Evolutionary conservation across 2,888 invertebrate species (phyloP).

Genomic region (Catonia carolina): DNA sequence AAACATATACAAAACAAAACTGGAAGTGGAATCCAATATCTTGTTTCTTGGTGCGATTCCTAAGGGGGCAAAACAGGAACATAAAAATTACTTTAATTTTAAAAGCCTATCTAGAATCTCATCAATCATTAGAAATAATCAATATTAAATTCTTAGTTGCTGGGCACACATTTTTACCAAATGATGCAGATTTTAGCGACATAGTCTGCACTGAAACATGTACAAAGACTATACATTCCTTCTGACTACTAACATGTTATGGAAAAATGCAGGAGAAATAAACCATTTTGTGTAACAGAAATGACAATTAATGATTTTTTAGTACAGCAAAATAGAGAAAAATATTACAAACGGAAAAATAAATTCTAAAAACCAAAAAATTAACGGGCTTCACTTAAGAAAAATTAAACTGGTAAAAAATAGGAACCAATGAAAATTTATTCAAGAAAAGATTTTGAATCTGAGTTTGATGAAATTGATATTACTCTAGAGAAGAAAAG

Average conservation of each 20-base stretch:
- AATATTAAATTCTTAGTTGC: constrained; percentile 27
- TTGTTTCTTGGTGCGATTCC: constrained; percentile 31
- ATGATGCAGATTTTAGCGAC: too few species aligned
- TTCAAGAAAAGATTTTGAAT: background rate
- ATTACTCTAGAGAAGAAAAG: background rate
- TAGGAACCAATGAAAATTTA: too few species aligned
- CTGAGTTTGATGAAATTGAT: background rate
- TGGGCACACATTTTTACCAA: constrained; percentile 30
- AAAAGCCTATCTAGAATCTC: constrained; percentile 25
- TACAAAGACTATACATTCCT: constrained; percentile 25
- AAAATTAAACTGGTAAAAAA: background rate
- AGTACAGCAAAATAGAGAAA: too few species aligned
- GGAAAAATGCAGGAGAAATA: constrained; percentile 21
- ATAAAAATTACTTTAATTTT: too few species aligned
- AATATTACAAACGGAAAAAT: too few species aligned
- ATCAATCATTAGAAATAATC: too few species aligned
- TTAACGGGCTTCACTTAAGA: background rate
- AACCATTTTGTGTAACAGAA: background rate
- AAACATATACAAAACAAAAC: constrained; percentile 28
- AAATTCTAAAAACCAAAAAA: too few species aligned
- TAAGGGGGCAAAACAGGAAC: constrained; percentile 33
- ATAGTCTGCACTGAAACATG: constrained; percentile 27
- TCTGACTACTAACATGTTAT: constrained; percentile 27
- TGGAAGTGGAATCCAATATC: constrained; percentile 25
- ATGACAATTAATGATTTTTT: background rate